These are phyloP conservation scores for Rhinophrynus dorsalis DNA, from an alignment of 2,797 vertebrate species.

Conservation along the genomic window DNA sequence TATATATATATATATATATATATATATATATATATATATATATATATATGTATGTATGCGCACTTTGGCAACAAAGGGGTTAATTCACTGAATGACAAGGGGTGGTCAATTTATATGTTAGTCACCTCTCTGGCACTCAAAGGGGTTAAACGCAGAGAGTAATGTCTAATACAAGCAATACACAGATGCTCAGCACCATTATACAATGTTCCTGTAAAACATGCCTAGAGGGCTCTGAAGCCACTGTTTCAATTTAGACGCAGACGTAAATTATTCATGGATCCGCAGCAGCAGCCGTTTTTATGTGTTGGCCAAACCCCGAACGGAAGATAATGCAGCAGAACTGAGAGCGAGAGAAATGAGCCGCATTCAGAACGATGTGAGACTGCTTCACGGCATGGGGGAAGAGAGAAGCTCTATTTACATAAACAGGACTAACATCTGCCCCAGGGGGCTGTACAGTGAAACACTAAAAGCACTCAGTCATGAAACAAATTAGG, in stretches of 20 bases:
- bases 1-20: no score
- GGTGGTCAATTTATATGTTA: no score
- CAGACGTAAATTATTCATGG: constrained; percentile 30
- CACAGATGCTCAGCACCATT: constrained; percentile 18
- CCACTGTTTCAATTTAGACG: constrained; percentile 29
- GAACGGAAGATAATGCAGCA: constrained; percentile 10
- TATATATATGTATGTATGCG: no score
- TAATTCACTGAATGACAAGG: no score
- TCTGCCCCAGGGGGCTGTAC: neutral
- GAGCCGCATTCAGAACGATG: neutral
- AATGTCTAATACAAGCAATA: neutral
- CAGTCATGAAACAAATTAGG: neutral
- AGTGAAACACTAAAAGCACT: neutral
- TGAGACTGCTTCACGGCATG: neutral
- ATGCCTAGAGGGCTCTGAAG: constrained; percentile 24
- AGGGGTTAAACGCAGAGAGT: neutral
- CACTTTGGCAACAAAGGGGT: no score
- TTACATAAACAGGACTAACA: constrained; percentile 1
- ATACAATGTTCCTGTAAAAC: constrained; percentile 16
- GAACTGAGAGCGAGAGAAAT: constrained; percentile 3
- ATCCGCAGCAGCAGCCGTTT: constrained; percentile 19
- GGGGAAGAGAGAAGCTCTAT: neutral
- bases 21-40: no score
- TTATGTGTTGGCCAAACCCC: constrained; percentile 21
- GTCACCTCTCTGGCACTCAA: no score